These are phyloP conservation scores for Tetrapedia diversipes DNA, from an alignment of 2,888 invertebrate species.

Conservation along the genomic window DNA sequence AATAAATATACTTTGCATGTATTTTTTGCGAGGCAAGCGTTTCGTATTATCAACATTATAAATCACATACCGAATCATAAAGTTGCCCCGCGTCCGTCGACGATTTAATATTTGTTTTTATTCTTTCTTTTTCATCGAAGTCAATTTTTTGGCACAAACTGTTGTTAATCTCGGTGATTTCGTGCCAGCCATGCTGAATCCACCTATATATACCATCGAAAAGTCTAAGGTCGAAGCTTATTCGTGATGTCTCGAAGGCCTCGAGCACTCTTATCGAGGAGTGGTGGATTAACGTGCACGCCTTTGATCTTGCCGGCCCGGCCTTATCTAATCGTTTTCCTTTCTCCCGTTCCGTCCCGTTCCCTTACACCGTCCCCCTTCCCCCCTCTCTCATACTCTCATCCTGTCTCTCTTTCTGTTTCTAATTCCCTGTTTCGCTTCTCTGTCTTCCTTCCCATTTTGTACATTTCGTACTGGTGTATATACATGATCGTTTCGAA, in stretches of 20 bases:
- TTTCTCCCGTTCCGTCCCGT: slow-evolving; percentile 67
- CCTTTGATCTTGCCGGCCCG: slow-evolving; percentile 81
- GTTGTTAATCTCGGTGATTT: slow-evolving; percentile 29
- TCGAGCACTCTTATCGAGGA: slow-evolving; percentile 80
- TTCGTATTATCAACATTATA: neutral
- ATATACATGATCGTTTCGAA: slow-evolving; percentile 48
- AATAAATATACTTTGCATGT: no score
- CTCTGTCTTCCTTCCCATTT: slow-evolving; percentile 40
- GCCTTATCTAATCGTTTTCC: slow-evolving; percentile 81
- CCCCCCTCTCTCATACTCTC: slow-evolving; percentile 46
- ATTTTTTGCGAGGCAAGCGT: no score
- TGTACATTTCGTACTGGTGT: slow-evolving; percentile 55
- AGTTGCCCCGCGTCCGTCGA: neutral
- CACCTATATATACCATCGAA: slow-evolving; percentile 59
- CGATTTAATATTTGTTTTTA: neutral
- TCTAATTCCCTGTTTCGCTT: no score
- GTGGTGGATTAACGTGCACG: slow-evolving; percentile 82
- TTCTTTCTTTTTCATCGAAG: neutral
- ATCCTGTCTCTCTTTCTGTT: slow-evolving; percentile 42
- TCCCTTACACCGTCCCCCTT: slow-evolving; percentile 52
- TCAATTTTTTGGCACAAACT: slow-evolving; percentile 10
- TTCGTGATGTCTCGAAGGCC: slow-evolving; percentile 76
- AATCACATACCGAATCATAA: no score
- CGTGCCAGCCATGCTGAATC: slow-evolving; percentile 63
- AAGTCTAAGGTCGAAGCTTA: slow-evolving; percentile 72